A percentile compares a stretch with the other conserved stretches of the same genome.
phyloP scores from a whole-genome alignment of 2,797 vertebrate genomes.

The Sebastes paucispinis region DNA sequence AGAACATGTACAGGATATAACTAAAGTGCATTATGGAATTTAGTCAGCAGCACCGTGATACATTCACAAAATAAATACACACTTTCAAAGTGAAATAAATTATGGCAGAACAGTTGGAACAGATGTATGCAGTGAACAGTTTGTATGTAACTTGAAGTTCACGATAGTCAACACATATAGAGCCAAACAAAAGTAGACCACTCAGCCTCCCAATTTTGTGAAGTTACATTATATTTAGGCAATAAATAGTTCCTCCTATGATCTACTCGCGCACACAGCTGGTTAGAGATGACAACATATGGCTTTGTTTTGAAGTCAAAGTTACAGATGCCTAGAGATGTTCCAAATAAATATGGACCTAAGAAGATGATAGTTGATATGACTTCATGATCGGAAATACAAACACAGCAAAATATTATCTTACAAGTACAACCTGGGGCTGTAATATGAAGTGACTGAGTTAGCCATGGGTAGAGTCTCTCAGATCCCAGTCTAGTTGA shows the following conservation, averaged over 20 bases:
- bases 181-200: constrained; percentile 43
- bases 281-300: constrained; percentile 38
- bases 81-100: constrained; percentile 94
- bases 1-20: constrained; percentile 76
- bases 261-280: constrained; percentile 27
- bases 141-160: constrained; percentile 49
- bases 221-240: constrained; percentile 42
- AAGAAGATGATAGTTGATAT: constrained; percentile 36
- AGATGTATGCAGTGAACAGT: constrained; percentile 55
- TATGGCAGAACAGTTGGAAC: constrained; percentile 78
- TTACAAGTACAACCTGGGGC: constrained; percentile 57
- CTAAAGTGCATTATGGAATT: constrained; percentile 97
- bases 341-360: constrained; percentile 72
- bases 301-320: constrained; percentile 34
- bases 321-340: constrained; percentile 40
- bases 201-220: constrained; percentile 26
- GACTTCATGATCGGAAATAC: constrained; percentile 42
- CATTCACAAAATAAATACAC: constrained; percentile 96
- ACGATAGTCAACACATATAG: constrained; percentile 19
- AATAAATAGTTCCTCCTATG: constrained; percentile 63
- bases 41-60: constrained; percentile 96
- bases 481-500: constrained; percentile 46
- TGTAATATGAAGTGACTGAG: constrained; percentile 41
- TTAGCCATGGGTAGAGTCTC: constrained; percentile 34
- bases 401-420: constrained; percentile 52